phyloP scores from a whole-genome alignment of 2,113 vertebrate species.

The Hemichromis elongatus region DNA sequence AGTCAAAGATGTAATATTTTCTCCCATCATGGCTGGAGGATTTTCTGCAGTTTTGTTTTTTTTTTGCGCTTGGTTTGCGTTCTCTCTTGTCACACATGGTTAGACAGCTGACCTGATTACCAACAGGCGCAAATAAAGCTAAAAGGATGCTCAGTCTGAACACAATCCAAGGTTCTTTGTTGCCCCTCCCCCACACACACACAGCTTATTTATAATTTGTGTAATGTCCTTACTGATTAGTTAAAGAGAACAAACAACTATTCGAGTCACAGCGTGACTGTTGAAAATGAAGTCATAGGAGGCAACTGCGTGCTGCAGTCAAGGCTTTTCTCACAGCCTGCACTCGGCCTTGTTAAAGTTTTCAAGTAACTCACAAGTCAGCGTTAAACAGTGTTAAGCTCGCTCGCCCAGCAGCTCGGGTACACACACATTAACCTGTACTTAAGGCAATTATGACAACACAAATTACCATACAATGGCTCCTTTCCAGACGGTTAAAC shows the following conservation, averaged over 20 bases:
- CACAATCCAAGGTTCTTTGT: not conserved
- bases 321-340: slow-evolving; percentile 9
- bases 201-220: not conserved
- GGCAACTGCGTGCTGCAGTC: not conserved
- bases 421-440: slow-evolving; percentile 31
- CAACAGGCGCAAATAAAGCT: slow-evolving; percentile 11
- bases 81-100: slow-evolving; percentile 33
- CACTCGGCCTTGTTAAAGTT: slow-evolving; percentile 13
- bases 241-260: not conserved
- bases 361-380: slow-evolving; percentile 12
- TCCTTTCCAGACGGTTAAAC: slow-evolving; percentile 40
- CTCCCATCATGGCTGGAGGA: not conserved
- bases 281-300: not conserved
- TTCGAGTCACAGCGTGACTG: not conserved
- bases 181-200: not conserved
- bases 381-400: slow-evolving; percentile 18
- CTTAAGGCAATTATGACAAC: slow-evolving; percentile 55
- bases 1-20: not conserved
- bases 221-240: not conserved
- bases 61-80: not conserved
- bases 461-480: slow-evolving; percentile 36
- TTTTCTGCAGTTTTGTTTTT: not conserved
- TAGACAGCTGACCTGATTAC: slow-evolving; percentile 52
- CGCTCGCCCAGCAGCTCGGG: not conserved
- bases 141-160: not conserved